Conservation (phyloP, 2,797 vertebrate genomes). For the Eulemur coronatus region DNA sequence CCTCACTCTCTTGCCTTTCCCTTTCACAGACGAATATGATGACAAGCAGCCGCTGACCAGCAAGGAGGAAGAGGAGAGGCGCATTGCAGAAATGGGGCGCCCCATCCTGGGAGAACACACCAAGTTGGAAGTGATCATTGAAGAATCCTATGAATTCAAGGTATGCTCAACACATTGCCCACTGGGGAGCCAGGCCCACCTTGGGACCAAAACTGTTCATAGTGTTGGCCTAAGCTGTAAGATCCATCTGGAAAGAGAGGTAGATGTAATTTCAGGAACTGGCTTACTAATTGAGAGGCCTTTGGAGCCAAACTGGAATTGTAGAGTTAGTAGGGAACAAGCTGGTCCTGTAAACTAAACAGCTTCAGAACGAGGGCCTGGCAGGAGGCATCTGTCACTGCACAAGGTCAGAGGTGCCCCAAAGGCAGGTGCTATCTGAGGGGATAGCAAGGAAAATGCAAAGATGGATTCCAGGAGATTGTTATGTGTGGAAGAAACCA, state of each 20-base stretch:
- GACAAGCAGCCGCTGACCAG: slow-evolving; percentile 88
- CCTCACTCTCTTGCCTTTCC: slow-evolving; percentile 66
- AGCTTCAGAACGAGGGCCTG: not conserved
- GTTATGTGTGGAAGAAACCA: not conserved
- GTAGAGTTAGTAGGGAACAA: not conserved
- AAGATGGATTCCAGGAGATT: not conserved
- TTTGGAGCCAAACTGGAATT: not conserved
- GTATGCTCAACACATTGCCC: slow-evolving; percentile 76
- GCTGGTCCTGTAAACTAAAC: not conserved
- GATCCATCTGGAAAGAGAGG: not conserved
- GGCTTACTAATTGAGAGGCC: not conserved
- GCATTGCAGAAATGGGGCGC: slow-evolving; percentile 93
- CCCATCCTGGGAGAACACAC: slow-evolving; percentile 93
- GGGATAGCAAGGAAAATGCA: not conserved
- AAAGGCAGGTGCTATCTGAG: not conserved
- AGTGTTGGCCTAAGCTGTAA: not conserved
- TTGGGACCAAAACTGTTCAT: not conserved
- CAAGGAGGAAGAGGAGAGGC: slow-evolving; percentile 93
- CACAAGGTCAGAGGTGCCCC: not conserved
- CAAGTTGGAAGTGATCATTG: slow-evolving; percentile 93
- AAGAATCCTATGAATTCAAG: slow-evolving; percentile 99
- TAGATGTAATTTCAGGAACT: not conserved
- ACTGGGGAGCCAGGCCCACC: not conserved
- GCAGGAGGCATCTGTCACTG: not conserved
- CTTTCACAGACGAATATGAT: slow-evolving; percentile 88